Conservation (phyloP, 1,140 invertebrate genomes). For the Heliothis virescens region DNA sequence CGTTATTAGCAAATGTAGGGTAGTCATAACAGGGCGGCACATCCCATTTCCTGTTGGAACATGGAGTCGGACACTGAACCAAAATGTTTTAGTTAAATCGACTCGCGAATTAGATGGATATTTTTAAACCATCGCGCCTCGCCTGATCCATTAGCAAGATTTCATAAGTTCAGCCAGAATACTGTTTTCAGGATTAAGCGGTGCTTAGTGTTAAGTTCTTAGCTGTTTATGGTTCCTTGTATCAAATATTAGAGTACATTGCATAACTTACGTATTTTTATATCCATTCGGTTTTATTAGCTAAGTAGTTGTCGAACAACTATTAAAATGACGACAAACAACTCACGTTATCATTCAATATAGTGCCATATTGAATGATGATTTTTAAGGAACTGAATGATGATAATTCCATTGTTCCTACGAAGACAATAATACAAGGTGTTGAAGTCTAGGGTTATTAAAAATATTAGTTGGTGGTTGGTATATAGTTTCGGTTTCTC, state of each 20-base stretch:
- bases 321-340: no score
- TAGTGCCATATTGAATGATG: no score
- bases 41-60: constrained; percentile 75
- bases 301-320: no score
- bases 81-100: constrained; percentile 83
- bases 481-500: no score
- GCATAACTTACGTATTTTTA: no score
- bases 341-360: no score
- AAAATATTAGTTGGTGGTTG: no score
- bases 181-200: constrained; percentile 29
- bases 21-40: constrained; percentile 76
- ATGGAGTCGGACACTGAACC: constrained; percentile 66
- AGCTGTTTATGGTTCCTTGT: neutral
- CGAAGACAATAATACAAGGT: no score
- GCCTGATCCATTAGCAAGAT: constrained; percentile 81
- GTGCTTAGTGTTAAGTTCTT: constrained; percentile 23
- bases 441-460: no score
- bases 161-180: constrained; percentile 71
- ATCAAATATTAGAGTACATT: neutral
- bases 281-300: no score
- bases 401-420: no score
- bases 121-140: constrained; percentile 81
- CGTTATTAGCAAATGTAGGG: constrained; percentile 37
- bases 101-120: constrained; percentile 81
- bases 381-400: no score